Base-by-base conservation (phyloP, 2,797 vertebrate species). In the Chlorospingus semifuscus region DNA sequence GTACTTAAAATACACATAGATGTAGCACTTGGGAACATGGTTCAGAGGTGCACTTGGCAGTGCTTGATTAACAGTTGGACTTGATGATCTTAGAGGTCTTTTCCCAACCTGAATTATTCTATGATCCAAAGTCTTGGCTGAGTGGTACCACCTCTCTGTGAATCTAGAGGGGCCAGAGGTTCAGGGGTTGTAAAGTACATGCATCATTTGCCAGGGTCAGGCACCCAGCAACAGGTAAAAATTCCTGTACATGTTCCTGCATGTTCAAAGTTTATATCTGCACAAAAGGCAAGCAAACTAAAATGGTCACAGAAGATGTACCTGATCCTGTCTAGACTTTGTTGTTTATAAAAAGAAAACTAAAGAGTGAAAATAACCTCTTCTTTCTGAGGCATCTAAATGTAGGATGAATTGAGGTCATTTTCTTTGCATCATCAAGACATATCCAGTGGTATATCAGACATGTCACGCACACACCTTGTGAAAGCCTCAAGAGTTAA, bases 401-500 rank as follows among this genome's bases (percentile, higher is more conserved):
- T 32, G 29, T 49, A 46, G n/a, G 46, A 81, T 56, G 34, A 78
- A 83, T 92, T 88, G 30, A 53, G 19, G n/a, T 79, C 39, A 69
- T 82, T 90, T 75, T 65, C 59, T 55, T 78, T 65, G 34, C 36
- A 65, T 57, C 26, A 41, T 34, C 49, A 72, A 63, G 65, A 89
- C 4, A 9, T 26, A 92, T 19, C 30, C 8, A 0, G 59, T 27
- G 11, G 36, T 69, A 6, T 50, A 91, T 52, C 69, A 88, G 82
- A 50, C 2, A 3, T 29, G 79, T 37, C 23, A 37, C 1, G 2
- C n/a, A 59, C 19, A 26, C 41, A 89, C 52, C 70, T 94, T 81
- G 41, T 52, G 65, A 87, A 91, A 89, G 41, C 39, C 94, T 91
- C 93, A 60, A 44, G 89, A 86, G 93, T 46, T 50, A 83, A 83